These are phyloP conservation scores for Drosophila nigrodunni DNA, from an alignment of 1,140 invertebrate genomes.

Conservation along the genomic window DNA sequence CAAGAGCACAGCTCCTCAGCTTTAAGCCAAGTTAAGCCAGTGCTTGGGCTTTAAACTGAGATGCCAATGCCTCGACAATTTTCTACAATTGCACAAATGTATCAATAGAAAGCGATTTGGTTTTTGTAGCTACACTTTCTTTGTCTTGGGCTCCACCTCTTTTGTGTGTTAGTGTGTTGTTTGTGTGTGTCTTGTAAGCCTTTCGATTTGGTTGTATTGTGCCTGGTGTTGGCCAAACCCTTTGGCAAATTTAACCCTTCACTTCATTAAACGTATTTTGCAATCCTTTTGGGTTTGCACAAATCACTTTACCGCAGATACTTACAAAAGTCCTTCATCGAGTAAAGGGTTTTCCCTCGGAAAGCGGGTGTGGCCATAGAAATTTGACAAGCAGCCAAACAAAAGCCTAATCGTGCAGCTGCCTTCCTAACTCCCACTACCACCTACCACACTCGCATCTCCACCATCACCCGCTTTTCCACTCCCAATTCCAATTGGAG, in stretches of 20 bases:
- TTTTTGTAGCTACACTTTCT: not conserved
- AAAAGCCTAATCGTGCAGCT: conserved; percentile 81
- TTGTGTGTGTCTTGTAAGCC: conserved; percentile 41
- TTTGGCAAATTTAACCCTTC: conserved; percentile 75
- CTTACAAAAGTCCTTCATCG: conserved; percentile 50
- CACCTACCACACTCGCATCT: not conserved
- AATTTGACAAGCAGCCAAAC: conserved; percentile 80
- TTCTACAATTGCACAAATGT: conserved; percentile 47
- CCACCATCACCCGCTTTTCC: conserved; percentile 1
- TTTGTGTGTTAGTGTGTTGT: conserved; percentile 22
- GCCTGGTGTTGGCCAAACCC: conserved; percentile 17
- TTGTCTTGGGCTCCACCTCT: conserved; percentile 31
- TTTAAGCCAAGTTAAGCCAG: conserved; percentile 38
- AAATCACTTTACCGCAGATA: conserved; percentile 78
- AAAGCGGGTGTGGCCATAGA: conserved; percentile 71
- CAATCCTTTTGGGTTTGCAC: conserved; percentile 62
- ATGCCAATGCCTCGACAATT: conserved; percentile 36
- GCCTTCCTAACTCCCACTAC: conserved; percentile 6
- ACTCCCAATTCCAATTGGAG: conserved; percentile 47
- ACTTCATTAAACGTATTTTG: conserved; percentile 81
- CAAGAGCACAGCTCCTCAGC: conserved; percentile 11
- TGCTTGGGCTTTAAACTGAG: conserved; percentile 30
- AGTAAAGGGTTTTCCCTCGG: not conserved
- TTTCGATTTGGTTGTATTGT: conserved; percentile 46
- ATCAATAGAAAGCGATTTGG: conserved; percentile 27